Conservation (phyloP, 2,888 invertebrate genomes). For the Seira sanloemensis region DNA sequence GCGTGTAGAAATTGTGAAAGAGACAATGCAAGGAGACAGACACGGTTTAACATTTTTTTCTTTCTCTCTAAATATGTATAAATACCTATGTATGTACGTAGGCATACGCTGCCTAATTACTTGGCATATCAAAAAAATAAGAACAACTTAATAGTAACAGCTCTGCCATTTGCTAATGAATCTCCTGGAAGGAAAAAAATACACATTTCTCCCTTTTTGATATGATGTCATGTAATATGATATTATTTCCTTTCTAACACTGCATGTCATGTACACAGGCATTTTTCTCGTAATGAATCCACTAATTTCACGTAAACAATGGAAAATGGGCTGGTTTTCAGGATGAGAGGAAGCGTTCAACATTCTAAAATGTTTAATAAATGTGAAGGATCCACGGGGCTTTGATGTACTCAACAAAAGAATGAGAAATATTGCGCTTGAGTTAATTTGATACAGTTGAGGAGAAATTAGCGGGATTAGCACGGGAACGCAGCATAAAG, state of each 20-base stretch:
- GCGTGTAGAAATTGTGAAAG: not conserved
- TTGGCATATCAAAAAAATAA: constrained; percentile 29
- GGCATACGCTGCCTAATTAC: constrained; percentile 25
- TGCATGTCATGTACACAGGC: not conserved
- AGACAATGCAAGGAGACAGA: not conserved
- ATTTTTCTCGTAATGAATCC: constrained; percentile 42
- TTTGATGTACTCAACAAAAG: constrained; percentile 13
- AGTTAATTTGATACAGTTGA: constrained; percentile 25
- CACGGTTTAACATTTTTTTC: constrained; percentile 20
- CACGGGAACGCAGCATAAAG: not conserved
- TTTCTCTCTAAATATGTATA: not conserved
- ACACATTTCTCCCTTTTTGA: constrained; percentile 11
- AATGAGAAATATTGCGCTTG: constrained; percentile 25
- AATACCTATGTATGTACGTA: not conserved
- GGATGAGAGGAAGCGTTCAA: constrained; percentile 8
- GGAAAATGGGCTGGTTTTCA: constrained; percentile 33
- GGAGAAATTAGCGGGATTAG: constrained; percentile 36
- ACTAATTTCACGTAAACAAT: constrained; percentile 40
- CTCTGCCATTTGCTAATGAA: constrained; percentile 28
- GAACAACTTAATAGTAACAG: constrained; percentile 34
- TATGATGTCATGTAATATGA: not conserved
- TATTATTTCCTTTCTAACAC: constrained; percentile 13
- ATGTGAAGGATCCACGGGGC: not conserved
- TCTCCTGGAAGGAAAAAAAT: constrained; percentile 24
- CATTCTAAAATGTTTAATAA: constrained; percentile 9